Evolutionary conservation across 2,797 vertebrate species (phyloP), one percentile per base, ranked within the genome.

Genomic region (Oreochromis grahami): DNA sequence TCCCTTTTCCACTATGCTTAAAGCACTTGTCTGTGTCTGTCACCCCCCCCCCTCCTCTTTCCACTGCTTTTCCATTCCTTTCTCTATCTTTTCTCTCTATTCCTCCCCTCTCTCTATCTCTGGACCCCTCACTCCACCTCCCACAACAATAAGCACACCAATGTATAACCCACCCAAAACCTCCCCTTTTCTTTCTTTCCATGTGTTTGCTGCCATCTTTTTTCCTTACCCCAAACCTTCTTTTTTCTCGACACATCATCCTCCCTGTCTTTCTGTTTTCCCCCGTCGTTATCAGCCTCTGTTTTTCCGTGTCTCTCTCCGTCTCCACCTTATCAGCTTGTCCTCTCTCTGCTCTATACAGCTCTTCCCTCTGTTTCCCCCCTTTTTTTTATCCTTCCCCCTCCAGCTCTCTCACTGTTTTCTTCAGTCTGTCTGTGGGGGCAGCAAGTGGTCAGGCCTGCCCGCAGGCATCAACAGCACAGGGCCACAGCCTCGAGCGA

Each of bases 361-460:
- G 48, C 41, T 43, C 84, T 79, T 72, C 76, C 86, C 82, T 79
- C 78, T 15, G 5, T 79, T 78, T 68, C 24, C 78, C 60, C 84
- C 38, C 1, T 10, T 43, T 53, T 79, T 80, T 81, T 78, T 48
- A 76, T 78, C 81, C 77, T 79, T 82, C 79, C 60, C 43, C 63
- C 60, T 78, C 78, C 74, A 74, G 78, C 78, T 70, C 50, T 77
- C 65, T 79, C 53, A 48, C 77, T 80, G 85, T 90, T 85, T 90
- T 89, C 86, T 89, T 81, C 86, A 3, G 70, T 56, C 85, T 79
- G 88, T 86, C 92, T 89, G 87, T 56, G 89, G 79, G 88, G 91
- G 90, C 90, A 91, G 88, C 56, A n/a, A 91, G 90, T 91, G 94
- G 91, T 94, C 91, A 93, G 90, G 84, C 70, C 83, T 63, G 91